Conservation (phyloP, 2,113 vertebrate genomes). For the Psammodynastes pulverulentus region DNA sequence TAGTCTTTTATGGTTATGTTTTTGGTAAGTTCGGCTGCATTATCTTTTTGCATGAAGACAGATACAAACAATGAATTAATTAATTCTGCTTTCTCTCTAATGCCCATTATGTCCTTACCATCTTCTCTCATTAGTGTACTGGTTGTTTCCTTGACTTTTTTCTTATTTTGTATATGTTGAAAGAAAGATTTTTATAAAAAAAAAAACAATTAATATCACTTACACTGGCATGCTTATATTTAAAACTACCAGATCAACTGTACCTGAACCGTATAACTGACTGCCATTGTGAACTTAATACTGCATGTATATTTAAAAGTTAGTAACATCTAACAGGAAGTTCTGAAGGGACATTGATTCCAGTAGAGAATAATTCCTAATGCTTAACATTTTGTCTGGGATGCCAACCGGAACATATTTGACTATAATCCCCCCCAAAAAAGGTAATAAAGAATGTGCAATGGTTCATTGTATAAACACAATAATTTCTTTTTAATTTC, state of each 20-base stretch:
- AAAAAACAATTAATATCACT: not conserved
- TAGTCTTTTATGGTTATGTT: no score
- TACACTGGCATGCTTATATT: not conserved
- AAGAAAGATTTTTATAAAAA: no score
- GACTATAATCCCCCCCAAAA: not conserved
- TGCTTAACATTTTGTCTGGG: not conserved
- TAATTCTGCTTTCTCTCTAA: no score
- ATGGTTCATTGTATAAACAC: not conserved
- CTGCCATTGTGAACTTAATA: not conserved
- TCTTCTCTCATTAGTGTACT: no score
- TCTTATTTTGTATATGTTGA: no score
- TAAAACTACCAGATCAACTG: not conserved
- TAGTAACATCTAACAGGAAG: not conserved
- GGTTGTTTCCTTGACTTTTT: no score
- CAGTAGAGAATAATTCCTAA: not conserved
- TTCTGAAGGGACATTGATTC: not conserved
- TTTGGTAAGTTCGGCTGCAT: no score
- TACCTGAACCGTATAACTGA: not conserved
- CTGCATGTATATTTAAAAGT: not conserved
- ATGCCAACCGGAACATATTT: not conserved
- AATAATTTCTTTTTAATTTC: not conserved
- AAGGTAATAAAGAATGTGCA: not conserved
- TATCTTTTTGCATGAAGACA: no score
- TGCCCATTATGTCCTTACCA: no score
- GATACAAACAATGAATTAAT: no score